Evolutionary conservation across 2,113 vertebrate species (phyloP).

Genomic region (Elgaria multicarinata): DNA sequence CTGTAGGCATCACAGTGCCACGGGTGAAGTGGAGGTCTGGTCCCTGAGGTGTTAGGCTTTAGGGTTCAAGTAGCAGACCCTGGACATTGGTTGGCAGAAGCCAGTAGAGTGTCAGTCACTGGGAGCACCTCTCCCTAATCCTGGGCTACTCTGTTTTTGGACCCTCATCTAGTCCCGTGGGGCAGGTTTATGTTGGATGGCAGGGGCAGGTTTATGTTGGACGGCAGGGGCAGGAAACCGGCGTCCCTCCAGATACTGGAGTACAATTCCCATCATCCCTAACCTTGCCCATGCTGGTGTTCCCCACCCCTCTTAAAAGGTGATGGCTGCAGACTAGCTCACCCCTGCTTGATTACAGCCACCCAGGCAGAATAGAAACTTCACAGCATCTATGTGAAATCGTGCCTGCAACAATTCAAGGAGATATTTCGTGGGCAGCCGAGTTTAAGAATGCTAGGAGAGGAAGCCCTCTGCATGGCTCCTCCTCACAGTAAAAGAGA

Average conservation of each 20-base stretch:
- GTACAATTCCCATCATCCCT: too few relatives aligned
- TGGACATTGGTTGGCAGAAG: too few relatives aligned
- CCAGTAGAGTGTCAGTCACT: not conserved
- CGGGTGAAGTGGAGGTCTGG: too few relatives aligned
- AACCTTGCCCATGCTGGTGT: too few relatives aligned
- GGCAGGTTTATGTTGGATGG: too few relatives aligned
- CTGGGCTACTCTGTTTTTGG: not conserved
- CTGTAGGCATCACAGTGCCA: not conserved
- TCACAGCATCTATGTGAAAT: conserved; percentile 3
- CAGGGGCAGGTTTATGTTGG: too few relatives aligned
- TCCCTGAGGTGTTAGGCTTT: not conserved
- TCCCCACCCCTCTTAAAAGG: not conserved
- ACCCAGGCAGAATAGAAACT: not conserved
- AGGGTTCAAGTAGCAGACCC: not conserved
- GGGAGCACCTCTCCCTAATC: too few relatives aligned
- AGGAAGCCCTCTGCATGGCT: not conserved
- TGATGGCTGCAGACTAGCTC: too few relatives aligned
- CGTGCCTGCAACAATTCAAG: not conserved
- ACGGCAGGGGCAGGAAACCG: too few relatives aligned
- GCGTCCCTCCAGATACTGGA: too few relatives aligned
- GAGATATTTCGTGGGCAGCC: not conserved
- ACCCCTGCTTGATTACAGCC: not conserved
- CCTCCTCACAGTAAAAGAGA: not conserved
- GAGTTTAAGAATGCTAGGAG: not conserved
- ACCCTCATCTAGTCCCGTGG: not conserved